These are phyloP conservation scores for Poecile atricapillus DNA, from an alignment of 2,113 vertebrate genomes.

Conservation along the genomic window DNA sequence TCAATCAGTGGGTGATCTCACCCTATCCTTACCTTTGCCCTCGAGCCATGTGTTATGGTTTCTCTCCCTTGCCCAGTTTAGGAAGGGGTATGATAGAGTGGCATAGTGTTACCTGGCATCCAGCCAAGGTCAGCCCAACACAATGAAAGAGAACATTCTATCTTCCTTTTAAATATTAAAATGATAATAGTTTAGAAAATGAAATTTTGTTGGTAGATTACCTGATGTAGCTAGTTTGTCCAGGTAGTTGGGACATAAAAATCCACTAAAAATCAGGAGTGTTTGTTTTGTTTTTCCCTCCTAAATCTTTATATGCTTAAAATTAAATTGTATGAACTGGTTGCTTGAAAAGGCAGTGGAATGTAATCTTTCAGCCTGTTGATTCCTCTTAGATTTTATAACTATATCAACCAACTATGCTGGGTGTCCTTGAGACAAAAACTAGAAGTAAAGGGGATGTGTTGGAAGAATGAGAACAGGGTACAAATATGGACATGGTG, in stretches of 20 bases:
- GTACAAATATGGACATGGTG: not conserved
- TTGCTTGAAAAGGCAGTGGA: not conserved
- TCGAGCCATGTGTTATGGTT: accelerated
- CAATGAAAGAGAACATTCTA: not conserved
- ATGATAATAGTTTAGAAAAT: not conserved
- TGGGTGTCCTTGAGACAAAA: not conserved
- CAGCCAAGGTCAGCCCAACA: not conserved
- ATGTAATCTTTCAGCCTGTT: not conserved
- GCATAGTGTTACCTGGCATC: not conserved
- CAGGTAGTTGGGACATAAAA: not conserved
- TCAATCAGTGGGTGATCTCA: not conserved
- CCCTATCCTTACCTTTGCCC: not conserved
- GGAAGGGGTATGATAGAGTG: not conserved
- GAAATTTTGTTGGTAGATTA: not conserved
- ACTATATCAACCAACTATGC: not conserved
- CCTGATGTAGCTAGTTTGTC: not conserved
- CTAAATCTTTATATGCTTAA: not conserved
- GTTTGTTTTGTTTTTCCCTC: not conserved
- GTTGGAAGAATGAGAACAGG: not conserved
- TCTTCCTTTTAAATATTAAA: not conserved
- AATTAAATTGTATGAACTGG: not conserved
- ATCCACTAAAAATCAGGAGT: not conserved
- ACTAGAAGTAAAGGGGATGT: not conserved
- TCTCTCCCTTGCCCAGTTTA: not conserved
- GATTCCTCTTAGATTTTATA: not conserved